phyloP scores from a whole-genome alignment of 1,140 invertebrate genomes.

The Neelides sp. region DNA sequence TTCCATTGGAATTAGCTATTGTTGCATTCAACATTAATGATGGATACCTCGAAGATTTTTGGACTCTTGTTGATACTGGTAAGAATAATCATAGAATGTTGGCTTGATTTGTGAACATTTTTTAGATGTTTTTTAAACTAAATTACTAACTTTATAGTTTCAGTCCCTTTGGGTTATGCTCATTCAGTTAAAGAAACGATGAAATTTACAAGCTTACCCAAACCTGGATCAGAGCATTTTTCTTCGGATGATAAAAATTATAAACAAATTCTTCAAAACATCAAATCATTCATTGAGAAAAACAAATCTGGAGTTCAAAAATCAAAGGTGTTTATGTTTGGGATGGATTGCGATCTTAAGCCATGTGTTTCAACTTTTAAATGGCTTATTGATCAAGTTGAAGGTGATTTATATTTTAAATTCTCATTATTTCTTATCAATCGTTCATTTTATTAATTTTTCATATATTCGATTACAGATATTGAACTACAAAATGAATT shows the following conservation, averaged over 20 bases:
- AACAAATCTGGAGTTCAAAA: neutral
- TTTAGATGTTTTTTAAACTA: neutral
- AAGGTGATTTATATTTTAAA: conserved; percentile 1
- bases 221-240: conserved; percentile 16
- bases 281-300: conserved; percentile 14
- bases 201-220: conserved; percentile 18
- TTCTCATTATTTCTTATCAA: neutral
- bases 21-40: conserved; percentile 18
- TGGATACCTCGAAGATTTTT: conserved; percentile 7
- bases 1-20: conserved; percentile 19
- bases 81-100: neutral
- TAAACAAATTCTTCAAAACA: conserved; percentile 7
- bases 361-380: neutral
- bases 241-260: conserved; percentile 8
- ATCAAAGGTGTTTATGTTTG: neutral
- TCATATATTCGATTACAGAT: neutral
- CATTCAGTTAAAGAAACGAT: conserved; percentile 17
- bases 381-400: conserved; percentile 1
- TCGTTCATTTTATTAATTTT: neutral
- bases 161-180: conserved; percentile 17
- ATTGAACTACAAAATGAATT: neutral
- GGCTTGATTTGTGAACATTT: neutral
- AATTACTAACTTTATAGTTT: neutral
- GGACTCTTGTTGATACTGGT: conserved; percentile 26
- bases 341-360: neutral